Conservation (phyloP, 1,140 invertebrate genomes). For the Aleiodes sp. region DNA sequence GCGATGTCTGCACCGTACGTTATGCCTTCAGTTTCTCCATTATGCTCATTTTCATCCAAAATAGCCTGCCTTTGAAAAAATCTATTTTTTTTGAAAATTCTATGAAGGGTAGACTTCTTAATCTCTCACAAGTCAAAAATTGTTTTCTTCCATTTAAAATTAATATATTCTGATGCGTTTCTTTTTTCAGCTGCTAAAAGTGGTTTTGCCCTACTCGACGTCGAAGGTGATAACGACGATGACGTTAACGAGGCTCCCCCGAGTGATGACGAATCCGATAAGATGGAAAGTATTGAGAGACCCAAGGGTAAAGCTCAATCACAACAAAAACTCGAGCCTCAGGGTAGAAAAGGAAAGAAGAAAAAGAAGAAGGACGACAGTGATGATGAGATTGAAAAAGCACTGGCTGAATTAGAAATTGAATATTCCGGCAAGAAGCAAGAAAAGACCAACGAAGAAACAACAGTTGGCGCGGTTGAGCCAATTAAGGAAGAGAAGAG, state of each 20-base stretch:
- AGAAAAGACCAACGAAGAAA: constrained; percentile 41
- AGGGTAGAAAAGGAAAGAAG: constrained; percentile 58
- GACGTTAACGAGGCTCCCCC: constrained; percentile 55
- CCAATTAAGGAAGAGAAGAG: constrained; percentile 52
- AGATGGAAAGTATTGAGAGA: constrained; percentile 57
- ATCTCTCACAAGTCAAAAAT: constrained; percentile 20
- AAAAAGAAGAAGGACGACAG: constrained; percentile 79
- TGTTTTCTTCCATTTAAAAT: neutral
- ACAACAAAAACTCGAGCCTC: constrained; percentile 56
- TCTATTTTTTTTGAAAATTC: too few species aligned
- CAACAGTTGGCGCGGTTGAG: constrained; percentile 37
- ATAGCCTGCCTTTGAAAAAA: too few species aligned
- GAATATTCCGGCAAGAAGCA: constrained; percentile 74
- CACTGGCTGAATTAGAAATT: constrained; percentile 81
- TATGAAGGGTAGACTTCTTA: too few species aligned
- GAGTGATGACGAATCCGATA: constrained; percentile 65
- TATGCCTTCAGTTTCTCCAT: too few species aligned
- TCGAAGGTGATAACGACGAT: constrained; percentile 67
- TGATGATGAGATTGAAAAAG: constrained; percentile 86
- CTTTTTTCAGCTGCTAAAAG: constrained; percentile 52
- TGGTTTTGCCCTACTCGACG: constrained; percentile 71
- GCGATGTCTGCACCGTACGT: too few species aligned
- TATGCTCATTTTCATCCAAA: too few species aligned
- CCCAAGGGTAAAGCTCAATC: constrained; percentile 65
- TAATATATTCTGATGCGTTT: neutral